A percentile compares a stretch with the other conserved stretches of the same genome.
Conservation (phyloP, 2,113 vertebrate genomes). For the Pristiophorus japonicus region DNA sequence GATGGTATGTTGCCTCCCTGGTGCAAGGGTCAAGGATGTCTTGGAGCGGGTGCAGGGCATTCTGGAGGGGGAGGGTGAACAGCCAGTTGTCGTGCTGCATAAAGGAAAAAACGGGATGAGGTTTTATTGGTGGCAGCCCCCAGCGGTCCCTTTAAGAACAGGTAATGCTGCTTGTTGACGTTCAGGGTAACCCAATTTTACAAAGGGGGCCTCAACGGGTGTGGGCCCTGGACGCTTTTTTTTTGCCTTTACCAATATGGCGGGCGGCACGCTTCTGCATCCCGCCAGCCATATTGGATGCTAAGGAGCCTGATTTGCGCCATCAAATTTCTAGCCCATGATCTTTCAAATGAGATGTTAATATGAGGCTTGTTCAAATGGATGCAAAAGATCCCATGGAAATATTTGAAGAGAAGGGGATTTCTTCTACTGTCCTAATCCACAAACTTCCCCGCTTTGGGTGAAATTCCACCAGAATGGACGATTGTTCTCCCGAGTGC, state of each 20-base stretch:
- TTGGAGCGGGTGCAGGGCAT: too few relatives aligned
- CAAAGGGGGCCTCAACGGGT: neutral
- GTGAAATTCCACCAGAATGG: too few relatives aligned
- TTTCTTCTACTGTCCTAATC: neutral
- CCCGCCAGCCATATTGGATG: neutral
- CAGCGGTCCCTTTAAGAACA: neutral
- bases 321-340: neutral
- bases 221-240: neutral
- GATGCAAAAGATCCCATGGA: neutral
- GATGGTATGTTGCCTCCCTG: too few relatives aligned
- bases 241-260: neutral
- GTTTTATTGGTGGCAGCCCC: neutral
- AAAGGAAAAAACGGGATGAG: too few relatives aligned
- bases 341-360: neutral
- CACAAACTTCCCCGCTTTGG: neutral
- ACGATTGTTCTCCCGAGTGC: too few relatives aligned
- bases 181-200: neutral
- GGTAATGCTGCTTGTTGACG: too few relatives aligned
- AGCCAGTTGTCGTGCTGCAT: too few relatives aligned
- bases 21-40: too few relatives aligned
- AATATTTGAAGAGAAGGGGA: neutral
- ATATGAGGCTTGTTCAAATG: neutral
- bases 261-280: too few relatives aligned
- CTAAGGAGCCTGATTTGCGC: neutral
- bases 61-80: too few relatives aligned